Base-by-base conservation (phyloP, 2,888 invertebrate species). In the Drosophila buzzatii region DNA sequence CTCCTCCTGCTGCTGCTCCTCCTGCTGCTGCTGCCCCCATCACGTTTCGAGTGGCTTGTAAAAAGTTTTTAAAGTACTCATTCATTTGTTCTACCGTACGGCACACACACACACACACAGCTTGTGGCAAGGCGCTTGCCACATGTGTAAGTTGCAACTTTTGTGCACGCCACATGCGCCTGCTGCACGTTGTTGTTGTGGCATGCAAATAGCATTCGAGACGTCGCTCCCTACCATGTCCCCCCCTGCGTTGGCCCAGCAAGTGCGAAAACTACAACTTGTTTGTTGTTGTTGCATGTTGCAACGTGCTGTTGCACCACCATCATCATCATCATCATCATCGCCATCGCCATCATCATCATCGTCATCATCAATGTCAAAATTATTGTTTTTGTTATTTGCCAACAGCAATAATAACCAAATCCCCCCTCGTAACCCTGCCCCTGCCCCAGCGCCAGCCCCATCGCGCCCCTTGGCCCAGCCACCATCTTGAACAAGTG, bases 1-100 rank as follows among this genome's bases (percentile, higher is more conserved):
- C 39, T 35, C 2, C 27, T 35, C 1, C 35, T 35, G 3, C 23
- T 23, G 10, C 37, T 12, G 12, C 35, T 12, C 12, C 37, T 14
- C 2, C 37, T 14, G 39, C 39, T 7, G 16, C 39, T 39, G 16
- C 16, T 39, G 16, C 37, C n/a, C 44, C 52, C 45, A 35, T 35
- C 63, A 37, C 52, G 39, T 20, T 49, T 73, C 23, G 73, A 79
- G 80, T 80, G 86, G 84, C 86, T 83, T 84, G 86, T 84, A 85
- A 87, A 87, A 85, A 87, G 87, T 85, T 85, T 51, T 51, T 85
- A 77, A 87, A 85, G 85, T 82, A 87, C 85, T 84, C 76, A 73
- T 72, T 80, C 85, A 69, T 69, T 77, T 65, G 77, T 68, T 65
- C 55, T 74, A 61, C 59, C 69, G 66, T 69, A 67, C 63, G 63